phyloP scores from a whole-genome alignment of 2,797 vertebrate species.

The Zalophus californianus region DNA sequence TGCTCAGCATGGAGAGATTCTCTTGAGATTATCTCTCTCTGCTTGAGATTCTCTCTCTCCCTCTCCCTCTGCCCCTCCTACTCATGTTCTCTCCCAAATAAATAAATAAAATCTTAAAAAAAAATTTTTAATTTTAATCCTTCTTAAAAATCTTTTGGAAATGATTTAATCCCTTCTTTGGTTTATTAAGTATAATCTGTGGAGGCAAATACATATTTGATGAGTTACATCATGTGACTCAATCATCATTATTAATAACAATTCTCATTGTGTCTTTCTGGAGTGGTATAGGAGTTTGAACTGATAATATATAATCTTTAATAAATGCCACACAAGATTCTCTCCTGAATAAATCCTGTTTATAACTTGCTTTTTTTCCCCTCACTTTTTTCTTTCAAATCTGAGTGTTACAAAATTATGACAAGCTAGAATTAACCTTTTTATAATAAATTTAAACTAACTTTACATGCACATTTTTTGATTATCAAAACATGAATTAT shows the following conservation, averaged over 20 bases:
- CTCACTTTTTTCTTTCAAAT: constrained; percentile 42
- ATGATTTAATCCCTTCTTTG: not conserved
- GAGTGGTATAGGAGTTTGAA: not conserved
- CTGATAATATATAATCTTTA: constrained; percentile 32
- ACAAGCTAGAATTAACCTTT: not conserved
- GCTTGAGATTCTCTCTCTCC: too few relatives aligned
- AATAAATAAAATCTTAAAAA: too few relatives aligned
- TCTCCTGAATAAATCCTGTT: constrained; percentile 26
- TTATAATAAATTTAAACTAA: not conserved
- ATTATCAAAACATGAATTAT: not conserved
- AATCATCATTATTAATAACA: constrained; percentile 42
- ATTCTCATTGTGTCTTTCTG: constrained; percentile 27
- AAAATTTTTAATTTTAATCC: not conserved
- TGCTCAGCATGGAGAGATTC: not conserved
- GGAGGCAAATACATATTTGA: constrained; percentile 16
- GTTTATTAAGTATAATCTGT: constrained; percentile 42
- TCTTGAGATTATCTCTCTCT: too few relatives aligned
- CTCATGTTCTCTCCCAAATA: not conserved
- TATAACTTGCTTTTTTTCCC: not conserved
- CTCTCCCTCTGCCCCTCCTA: not conserved
- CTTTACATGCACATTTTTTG: not conserved
- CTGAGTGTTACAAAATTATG: constrained; percentile 18
- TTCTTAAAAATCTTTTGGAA: constrained; percentile 53
- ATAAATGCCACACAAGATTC: not conserved
- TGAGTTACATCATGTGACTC: not conserved